Evolutionary conservation across 2,888 invertebrate species (phyloP).

Genomic region (Therioaphis trifolii): DNA sequence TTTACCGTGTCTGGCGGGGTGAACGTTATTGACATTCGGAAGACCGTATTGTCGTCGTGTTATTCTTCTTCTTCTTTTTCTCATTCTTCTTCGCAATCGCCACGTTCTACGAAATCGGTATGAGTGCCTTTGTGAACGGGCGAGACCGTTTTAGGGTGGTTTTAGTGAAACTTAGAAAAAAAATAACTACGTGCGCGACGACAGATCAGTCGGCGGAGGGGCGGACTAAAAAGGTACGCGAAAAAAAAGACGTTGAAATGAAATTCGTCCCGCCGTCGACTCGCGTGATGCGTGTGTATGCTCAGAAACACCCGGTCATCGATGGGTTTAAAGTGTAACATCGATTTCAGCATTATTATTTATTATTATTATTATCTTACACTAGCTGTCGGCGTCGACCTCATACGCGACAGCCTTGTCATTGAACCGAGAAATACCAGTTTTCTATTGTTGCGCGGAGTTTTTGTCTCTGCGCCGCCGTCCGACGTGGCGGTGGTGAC

Average conservation of each 20-base stretch:
- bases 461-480: neutral
- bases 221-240: too few species aligned
- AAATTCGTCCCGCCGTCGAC: too few species aligned
- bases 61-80: neutral
- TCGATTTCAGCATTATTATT: too few species aligned
- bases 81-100: neutral
- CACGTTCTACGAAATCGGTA: neutral
- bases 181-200: too few species aligned
- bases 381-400: constrained; percentile 9
- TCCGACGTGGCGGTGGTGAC: neutral
- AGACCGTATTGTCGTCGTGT: neutral
- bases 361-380: too few species aligned
- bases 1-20: neutral
- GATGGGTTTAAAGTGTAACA: too few species aligned
- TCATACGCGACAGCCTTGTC: constrained; percentile 49
- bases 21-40: neutral
- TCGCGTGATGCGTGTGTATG: too few species aligned
- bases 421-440: constrained; percentile 50
- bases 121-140: neutral
- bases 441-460: constrained; percentile 30
- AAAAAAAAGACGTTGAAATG: too few species aligned
- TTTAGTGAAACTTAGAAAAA: too few species aligned
- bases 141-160: too few species aligned
- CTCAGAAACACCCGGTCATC: neutral
- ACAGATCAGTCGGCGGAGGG: too few species aligned